A percentile compares a stretch with the other conserved stretches of the same genome.
These are phyloP conservation scores for Metalampra italica DNA, from an alignment of 2,888 invertebrate species.

Conservation along the genomic window DNA sequence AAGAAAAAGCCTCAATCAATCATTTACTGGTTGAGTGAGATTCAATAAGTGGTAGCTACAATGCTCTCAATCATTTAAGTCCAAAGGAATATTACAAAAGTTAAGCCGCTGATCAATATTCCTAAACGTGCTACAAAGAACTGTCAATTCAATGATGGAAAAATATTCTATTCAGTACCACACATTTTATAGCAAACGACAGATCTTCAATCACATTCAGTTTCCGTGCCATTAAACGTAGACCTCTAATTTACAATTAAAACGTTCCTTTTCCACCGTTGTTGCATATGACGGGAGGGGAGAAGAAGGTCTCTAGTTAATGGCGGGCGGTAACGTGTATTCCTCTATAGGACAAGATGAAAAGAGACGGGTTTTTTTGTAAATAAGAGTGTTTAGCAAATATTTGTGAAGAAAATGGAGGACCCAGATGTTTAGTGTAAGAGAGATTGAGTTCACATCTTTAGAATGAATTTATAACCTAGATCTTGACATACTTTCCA, in stretches of 20 bases:
- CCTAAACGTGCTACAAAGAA: not conserved
- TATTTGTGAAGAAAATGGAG: conserved; percentile 13
- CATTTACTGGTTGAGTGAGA: no score
- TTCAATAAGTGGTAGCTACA: no score
- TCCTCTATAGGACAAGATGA: not conserved
- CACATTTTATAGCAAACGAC: not conserved
- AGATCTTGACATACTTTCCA: no score
- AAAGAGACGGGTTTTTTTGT: not conserved
- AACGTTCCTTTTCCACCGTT: not conserved
- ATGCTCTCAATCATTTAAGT: no score
- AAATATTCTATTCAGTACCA: not conserved
- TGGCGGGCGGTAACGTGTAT: not conserved
- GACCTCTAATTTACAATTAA: not conserved
- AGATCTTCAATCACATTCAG: not conserved
- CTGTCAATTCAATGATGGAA: not conserved
- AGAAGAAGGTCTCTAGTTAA: not conserved
- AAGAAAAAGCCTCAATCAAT: no score
- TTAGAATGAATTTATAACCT: not conserved
- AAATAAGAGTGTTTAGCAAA: conserved; percentile 3
- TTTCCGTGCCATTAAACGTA: not conserved
- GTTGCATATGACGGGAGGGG: not conserved
- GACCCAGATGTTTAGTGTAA: not conserved
- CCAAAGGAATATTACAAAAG: no score
- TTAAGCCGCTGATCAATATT: no score
- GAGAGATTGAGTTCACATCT: not conserved